Conservation (phyloP, 2,888 invertebrate species). For the Spicauda simplicius region DNA sequence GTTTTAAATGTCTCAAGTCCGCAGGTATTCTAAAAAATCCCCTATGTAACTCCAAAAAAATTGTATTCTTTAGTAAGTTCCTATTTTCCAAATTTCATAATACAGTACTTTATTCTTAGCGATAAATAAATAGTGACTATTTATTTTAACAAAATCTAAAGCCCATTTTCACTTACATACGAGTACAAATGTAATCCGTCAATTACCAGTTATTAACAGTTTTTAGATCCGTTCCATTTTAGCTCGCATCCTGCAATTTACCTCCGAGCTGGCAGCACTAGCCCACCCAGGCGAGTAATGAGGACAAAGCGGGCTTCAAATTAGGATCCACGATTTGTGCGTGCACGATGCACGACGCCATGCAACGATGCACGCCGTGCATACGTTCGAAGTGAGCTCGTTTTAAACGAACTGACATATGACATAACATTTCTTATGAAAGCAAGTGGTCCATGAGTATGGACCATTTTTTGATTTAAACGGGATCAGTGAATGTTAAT, state of each 20-base stretch:
- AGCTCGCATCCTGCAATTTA: slow-evolving; percentile 28
- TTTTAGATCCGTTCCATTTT: slow-evolving; percentile 21
- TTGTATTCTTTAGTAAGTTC: no score
- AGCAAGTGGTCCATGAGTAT: no score
- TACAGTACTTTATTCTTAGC: no score
- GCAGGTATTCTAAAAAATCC: no score
- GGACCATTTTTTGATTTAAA: no score
- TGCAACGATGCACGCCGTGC: slow-evolving; percentile 16
- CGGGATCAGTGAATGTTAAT: no score
- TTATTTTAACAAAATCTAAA: no score
- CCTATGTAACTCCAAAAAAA: no score
- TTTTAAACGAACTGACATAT: not conserved
- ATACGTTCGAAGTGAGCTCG: not conserved
- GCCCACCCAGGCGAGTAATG: slow-evolving; percentile 37
- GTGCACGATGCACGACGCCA: slow-evolving; percentile 32
- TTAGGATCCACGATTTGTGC: slow-evolving; percentile 34
- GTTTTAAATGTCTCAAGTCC: no score
- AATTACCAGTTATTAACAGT: slow-evolving; percentile 6
- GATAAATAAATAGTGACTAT: no score
- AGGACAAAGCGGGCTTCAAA: slow-evolving; percentile 31
- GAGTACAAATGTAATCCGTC: not conserved
- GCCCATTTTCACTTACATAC: not conserved
- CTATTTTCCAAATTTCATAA: no score
- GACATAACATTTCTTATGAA: no score
- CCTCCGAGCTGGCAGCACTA: slow-evolving; percentile 30